phyloP scores from a whole-genome alignment of 2,797 vertebrate species.

The Tamandua tetradactyla region DNA sequence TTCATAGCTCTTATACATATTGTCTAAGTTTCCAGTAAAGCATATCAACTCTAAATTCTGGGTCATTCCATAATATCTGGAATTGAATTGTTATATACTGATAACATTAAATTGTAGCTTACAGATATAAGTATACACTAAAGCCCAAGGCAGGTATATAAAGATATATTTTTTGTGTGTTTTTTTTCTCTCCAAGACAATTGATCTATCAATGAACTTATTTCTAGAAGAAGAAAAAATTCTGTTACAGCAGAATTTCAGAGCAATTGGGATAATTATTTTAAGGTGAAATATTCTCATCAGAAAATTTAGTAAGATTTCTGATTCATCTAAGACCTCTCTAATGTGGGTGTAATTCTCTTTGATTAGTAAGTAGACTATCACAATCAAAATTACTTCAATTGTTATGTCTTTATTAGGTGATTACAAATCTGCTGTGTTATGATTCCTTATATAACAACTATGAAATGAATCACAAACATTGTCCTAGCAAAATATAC shows the following conservation, averaged over 20 bases:
- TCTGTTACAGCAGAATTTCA: conserved; percentile 43
- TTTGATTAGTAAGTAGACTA: neutral
- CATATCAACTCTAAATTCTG: conserved; percentile 6
- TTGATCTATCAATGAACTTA: conserved; percentile 31
- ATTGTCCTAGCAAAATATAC: neutral
- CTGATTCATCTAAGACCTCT: conserved; percentile 25
- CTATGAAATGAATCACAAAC: neutral
- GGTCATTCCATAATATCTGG: neutral
- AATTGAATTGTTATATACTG: conserved; percentile 45
- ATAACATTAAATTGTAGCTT: conserved; percentile 27
- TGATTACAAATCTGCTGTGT: neutral
- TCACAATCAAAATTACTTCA: conserved; percentile 11
- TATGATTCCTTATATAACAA: conserved; percentile 6
- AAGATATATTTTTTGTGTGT: neutral
- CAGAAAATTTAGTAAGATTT: conserved; percentile 31
- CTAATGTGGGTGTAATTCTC: neutral
- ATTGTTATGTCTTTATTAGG: neutral
- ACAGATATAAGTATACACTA: neutral
- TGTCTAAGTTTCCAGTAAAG: neutral
- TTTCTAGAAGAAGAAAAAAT: conserved; percentile 52
- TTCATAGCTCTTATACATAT: neutral
- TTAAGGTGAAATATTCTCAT: conserved; percentile 24
- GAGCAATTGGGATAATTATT: conserved; percentile 45
- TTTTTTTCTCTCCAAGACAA: neutral
- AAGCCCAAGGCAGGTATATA: neutral